Base-by-base conservation (phyloP, 2,797 vertebrate species). In the Gymnothorax javanicus region DNA sequence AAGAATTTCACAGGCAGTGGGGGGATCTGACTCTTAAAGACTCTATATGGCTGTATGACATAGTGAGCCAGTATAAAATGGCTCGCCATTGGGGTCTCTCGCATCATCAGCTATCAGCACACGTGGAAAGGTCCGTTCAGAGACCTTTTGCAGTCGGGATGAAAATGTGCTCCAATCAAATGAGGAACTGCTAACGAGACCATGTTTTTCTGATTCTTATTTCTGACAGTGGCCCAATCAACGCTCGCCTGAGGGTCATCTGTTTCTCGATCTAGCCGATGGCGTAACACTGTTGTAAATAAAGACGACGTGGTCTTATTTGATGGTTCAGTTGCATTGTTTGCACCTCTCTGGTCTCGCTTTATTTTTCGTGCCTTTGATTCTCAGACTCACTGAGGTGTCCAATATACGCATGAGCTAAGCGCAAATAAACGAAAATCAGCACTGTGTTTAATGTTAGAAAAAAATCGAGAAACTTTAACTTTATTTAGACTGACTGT, bases 1-100 rank as follows among this genome's bases (percentile, higher is more conserved):
- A 87, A 86, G 90, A 93, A 56, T 82, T 15, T 17, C 23, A 54
- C 4, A 15, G 54, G 79, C 27, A 56, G 79, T 56, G n/a, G 56
- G 27, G 52, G 52, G 57, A 25, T 20, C 54, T 50, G 43, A 82
- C 23, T 56, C 79, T 15, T 43, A 23, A 52, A 50, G 7, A n/a
- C 79, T n/a, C 43, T 56, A 9, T 2, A 50, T 43, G 27, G 43
- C 20, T 81, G 54, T 33, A 4, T 52, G 2, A 13, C 69, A 1
- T 25, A 8, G 69, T 9, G 7, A 73, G 69, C 7, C 69, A 8
- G 2, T 9, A 27, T 33, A 33, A 25, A 25, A 9, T 9, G n/a
- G 13, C 59, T 13, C 59, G 5, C 59, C 59, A 62, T 4, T 59
- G 58, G 58, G 58, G 58, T 59, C 13, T 12, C 59, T 62, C 3